These are phyloP conservation scores for Daphoenositta chrysoptera DNA, from an alignment of 2,113 vertebrate genomes.

Conservation along the genomic window DNA sequence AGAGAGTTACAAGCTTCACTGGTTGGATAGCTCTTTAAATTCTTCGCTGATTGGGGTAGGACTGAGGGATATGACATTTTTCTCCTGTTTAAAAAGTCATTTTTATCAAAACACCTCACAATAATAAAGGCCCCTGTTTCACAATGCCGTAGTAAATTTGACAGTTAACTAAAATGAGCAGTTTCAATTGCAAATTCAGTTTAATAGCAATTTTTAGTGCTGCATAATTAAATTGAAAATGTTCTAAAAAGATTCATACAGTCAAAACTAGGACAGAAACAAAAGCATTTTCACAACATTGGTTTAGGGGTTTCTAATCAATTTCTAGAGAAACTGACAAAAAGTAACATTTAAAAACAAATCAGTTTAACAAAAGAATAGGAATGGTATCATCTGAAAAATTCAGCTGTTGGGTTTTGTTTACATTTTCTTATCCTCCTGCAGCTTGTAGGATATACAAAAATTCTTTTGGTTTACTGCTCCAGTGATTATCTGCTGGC, in stretches of 20 bases:
- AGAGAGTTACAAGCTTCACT: not conserved
- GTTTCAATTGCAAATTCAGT: conserved; percentile 62
- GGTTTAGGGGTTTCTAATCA: not conserved
- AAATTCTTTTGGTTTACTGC: conserved; percentile 59
- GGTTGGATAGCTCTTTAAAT: not conserved
- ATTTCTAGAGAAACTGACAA: not conserved
- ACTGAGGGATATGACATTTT: not conserved
- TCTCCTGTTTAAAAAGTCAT: not conserved
- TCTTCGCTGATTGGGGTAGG: not conserved
- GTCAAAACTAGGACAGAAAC: conserved; percentile 34
- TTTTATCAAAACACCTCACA: conserved; percentile 44
- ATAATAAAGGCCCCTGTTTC: conserved; percentile 36
- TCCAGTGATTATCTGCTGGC: conserved; percentile 57
- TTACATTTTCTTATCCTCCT: conserved; percentile 52
- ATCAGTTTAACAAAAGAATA: conserved; percentile 2
- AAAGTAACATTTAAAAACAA: conserved; percentile 4
- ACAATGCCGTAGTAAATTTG: conserved; percentile 24
- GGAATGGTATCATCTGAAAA: not conserved
- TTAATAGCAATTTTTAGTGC: conserved; percentile 66
- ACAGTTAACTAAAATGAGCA: conserved; percentile 64
- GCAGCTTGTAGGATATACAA: conserved; percentile 30
- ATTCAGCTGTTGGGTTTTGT: conserved; percentile 40
- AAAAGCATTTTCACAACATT: not conserved
- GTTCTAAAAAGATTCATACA: conserved; percentile 12
- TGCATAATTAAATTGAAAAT: conserved; percentile 64